Conservation (phyloP, 2,797 vertebrate species). For the Peromyscus attwateri region DNA sequence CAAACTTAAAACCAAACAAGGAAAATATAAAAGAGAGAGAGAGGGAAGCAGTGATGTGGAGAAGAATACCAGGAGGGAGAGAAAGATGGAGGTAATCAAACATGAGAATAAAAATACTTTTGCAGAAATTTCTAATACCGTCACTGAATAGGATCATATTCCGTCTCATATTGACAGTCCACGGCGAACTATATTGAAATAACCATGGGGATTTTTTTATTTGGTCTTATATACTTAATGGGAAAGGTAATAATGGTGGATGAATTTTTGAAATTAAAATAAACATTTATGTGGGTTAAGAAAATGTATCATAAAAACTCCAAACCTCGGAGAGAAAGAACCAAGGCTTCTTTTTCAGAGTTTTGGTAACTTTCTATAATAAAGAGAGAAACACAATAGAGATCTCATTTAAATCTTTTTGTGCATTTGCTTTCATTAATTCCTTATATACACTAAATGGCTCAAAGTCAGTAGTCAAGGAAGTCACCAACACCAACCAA, state of each 20-base stretch:
- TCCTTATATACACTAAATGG: not conserved
- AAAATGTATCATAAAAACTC: not conserved
- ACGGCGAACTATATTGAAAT: not conserved
- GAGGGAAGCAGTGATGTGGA: not conserved
- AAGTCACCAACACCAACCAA: not conserved
- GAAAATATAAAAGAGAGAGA: not conserved
- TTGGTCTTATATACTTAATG: not conserved
- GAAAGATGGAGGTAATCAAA: not conserved
- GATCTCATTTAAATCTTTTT: not conserved
- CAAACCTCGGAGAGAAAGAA: not conserved
- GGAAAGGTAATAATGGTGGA: not conserved
- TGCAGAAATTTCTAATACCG: not conserved
- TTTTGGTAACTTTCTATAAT: not conserved
- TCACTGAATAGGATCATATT: not conserved
- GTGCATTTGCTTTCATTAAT: not conserved
- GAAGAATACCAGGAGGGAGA: not conserved
- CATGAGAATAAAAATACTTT: not conserved
- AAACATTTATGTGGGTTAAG: not conserved
- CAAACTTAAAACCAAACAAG: not conserved
- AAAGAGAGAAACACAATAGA: not conserved
- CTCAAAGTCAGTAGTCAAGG: not conserved
- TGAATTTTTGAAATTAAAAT: not conserved
- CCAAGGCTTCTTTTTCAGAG: not conserved
- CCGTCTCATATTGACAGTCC: not conserved
- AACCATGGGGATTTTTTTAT: not conserved